phyloP scores from a whole-genome alignment of 2,113 vertebrate genomes.

The Charina bottae region DNA sequence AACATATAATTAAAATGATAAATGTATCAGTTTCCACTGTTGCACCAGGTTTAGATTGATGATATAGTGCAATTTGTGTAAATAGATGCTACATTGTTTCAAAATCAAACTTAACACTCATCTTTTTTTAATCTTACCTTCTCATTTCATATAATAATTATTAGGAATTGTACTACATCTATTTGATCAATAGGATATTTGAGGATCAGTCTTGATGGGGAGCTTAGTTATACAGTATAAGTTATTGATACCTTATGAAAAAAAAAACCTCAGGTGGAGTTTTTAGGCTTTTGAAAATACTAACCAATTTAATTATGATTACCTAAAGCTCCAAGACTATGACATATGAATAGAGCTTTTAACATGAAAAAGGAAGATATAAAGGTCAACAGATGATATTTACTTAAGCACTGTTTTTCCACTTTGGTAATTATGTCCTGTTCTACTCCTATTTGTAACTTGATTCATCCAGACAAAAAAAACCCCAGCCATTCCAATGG shows the following conservation, averaged over 20 bases:
- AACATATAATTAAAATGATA: neutral
- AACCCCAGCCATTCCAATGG: neutral
- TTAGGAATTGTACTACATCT: neutral
- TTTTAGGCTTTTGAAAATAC: neutral
- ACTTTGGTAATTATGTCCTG: slow-evolving; percentile 24
- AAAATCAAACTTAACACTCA: neutral
- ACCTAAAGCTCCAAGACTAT: slow-evolving; percentile 23
- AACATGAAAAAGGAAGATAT: slow-evolving; percentile 1
- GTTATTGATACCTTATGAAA: neutral
- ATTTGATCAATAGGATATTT: neutral
- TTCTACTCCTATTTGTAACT: slow-evolving; percentile 23
- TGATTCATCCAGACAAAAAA: neutral
- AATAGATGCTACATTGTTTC: neutral
- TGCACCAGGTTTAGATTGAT: neutral
- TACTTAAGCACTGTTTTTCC: neutral
- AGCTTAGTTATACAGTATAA: neutral
- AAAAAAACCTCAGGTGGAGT: neutral
- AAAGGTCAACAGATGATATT: neutral
- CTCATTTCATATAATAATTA: neutral
- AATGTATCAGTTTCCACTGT: neutral
- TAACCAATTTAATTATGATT: neutral
- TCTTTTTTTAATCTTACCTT: neutral
- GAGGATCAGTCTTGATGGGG: neutral
- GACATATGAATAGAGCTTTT: neutral
- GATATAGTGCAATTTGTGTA: neutral